Evolutionary conservation across 2,888 invertebrate genomes (phyloP).

Genomic region (Molorchus minor): DNA sequence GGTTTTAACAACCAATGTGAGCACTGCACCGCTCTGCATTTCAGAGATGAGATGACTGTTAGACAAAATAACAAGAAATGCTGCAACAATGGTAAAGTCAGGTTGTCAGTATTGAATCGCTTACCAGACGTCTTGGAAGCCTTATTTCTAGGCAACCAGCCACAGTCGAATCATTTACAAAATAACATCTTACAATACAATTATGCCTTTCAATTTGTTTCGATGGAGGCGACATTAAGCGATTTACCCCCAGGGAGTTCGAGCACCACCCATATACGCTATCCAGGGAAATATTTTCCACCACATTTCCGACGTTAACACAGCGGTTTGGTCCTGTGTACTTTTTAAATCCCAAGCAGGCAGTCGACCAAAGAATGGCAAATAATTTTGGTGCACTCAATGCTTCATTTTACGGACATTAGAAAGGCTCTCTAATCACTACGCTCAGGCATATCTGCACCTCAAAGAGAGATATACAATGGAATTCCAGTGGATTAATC

Average conservation of each 20-base stretch:
- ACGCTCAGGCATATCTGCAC: slow-evolving; percentile 9
- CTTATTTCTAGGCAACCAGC: background rate
- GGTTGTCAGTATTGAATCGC: no score
- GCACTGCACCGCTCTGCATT: no score
- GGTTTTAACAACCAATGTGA: no score
- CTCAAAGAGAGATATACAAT: background rate
- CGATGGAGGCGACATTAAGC: background rate
- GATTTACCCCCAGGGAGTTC: background rate
- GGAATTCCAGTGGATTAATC: background rate
- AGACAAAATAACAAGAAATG: no score
- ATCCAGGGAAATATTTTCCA: slow-evolving; percentile 3
- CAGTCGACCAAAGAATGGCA: background rate
- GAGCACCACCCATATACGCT: background rate
- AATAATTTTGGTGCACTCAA: background rate
- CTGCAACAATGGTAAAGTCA: no score
- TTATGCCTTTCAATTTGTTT: slow-evolving; percentile 4
- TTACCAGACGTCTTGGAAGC: no score
- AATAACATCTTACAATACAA: background rate
- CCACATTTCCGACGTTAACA: background rate
- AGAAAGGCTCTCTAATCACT: background rate
- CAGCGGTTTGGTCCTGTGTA: slow-evolving; percentile 3
- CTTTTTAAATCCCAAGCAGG: background rate
- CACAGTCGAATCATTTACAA: background rate
- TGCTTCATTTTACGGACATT: background rate
- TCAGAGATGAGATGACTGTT: no score